Evolutionary conservation across 1,140 invertebrate species (phyloP), one percentile per base, ranked within the genome.

Genomic region (Brachionus plicatilis): DNA sequence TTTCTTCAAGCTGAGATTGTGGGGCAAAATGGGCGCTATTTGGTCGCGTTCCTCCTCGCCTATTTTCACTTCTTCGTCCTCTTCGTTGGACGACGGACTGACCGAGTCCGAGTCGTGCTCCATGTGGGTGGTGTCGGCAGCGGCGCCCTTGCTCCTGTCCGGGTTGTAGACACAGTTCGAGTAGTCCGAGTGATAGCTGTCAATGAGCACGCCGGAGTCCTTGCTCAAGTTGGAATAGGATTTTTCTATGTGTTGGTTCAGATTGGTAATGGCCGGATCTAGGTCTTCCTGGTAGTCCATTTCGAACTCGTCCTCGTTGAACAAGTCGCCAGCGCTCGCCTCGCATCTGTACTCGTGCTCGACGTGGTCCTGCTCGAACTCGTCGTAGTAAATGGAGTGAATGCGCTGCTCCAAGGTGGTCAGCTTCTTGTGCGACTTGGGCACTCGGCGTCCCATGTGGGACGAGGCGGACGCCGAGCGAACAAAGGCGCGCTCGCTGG

Each of bases 211-310:
- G 20, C 79, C 79, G 14, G 79, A 82, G n/a, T 82, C 79, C 45
- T 82, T 82, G 53, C 79, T 82, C 33, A 82, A 66, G 66, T 82
- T 82, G n/a, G 79, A 82, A 60, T 68, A 82, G 20, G 79, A 82
- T 47, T 82, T 82, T 82, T 82, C 79, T 12, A 82, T 82, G 1
- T 45, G 47, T 47, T 82, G 29, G 29, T 60, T 80, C 5, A 65
- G 53, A n/a, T 80, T 33, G 14, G 33, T 68, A 14, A 43, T 45
- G 60, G 53, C 41, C 12, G 53, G n/a, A 17, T 68, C 65, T 1
- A 65, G 24, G n/a, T 82, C 79, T 41, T 82, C 33, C 20, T 60
- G 33, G 29, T 60, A 43, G 9, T 82, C 79, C 12, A 37, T 68
- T 82, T 82, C 79, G 33, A 41, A 60, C 24, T 82, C 79, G 14